These are phyloP conservation scores for Fulmarus glacialis DNA, from an alignment of 2,113 vertebrate genomes.

Conservation along the genomic window DNA sequence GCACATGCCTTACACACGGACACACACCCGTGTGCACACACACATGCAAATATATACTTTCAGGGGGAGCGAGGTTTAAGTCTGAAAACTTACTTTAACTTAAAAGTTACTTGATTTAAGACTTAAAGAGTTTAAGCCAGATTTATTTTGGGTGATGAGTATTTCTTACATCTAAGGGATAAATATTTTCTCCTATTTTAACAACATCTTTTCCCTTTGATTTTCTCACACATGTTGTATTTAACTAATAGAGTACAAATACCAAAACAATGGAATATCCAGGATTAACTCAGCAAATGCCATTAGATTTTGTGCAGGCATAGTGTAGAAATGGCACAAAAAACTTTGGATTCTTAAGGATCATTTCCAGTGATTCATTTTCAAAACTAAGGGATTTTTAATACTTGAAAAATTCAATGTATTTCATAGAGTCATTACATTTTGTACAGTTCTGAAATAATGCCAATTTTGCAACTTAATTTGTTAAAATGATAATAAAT, in stretches of 20 bases:
- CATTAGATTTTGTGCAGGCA: conserved; percentile 48
- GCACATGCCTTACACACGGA: neutral
- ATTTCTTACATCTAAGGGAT: conserved; percentile 36
- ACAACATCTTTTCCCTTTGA: conserved; percentile 39
- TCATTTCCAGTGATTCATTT: conserved; percentile 52
- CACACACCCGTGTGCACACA: too few relatives aligned
- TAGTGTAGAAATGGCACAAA: conserved; percentile 31
- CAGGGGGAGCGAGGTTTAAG: conserved; percentile 11
- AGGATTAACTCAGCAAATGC: conserved; percentile 65
- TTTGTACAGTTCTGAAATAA: conserved; percentile 51
- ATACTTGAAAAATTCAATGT: conserved; percentile 49
- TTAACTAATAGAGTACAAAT: conserved; percentile 66
- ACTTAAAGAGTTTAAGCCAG: conserved; percentile 56
- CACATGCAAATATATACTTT: neutral
- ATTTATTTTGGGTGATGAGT: conserved; percentile 34
- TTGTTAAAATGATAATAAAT: conserved; percentile 57
- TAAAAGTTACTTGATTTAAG: conserved; percentile 60
- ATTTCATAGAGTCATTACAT: conserved; percentile 64
- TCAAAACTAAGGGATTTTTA: conserved; percentile 60
- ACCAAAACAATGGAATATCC: conserved; percentile 65
- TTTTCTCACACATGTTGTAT: conserved; percentile 54
- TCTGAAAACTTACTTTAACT: conserved; percentile 55
- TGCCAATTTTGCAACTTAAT: conserved; percentile 64
- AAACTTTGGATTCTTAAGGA: conserved; percentile 45
- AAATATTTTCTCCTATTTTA: conserved; percentile 56